A percentile compares a stretch with the other conserved stretches of the same genome.
phyloP scores from a whole-genome alignment of 2,797 vertebrate genomes.

The Enteromius unitaeniatus region DNA sequence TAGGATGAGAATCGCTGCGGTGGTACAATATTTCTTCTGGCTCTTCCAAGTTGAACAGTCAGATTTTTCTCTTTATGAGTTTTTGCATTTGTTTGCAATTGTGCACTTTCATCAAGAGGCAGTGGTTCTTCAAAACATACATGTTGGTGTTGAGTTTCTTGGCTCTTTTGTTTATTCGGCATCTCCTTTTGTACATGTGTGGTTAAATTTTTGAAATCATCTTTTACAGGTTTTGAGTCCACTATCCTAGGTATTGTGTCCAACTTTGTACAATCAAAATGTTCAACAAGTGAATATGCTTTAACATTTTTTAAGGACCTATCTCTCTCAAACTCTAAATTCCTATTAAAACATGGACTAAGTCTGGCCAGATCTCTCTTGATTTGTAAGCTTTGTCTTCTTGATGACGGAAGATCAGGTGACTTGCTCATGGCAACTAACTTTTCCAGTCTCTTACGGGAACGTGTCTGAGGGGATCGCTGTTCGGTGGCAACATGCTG shows the following conservation, averaged over 20 bases:
- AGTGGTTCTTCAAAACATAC: not conserved
- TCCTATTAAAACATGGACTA: conserved; percentile 79
- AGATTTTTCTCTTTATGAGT: not conserved
- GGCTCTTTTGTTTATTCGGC: conserved; percentile 11
- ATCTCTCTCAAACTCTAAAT: conserved; percentile 45
- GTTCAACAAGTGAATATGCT: conserved; percentile 1
- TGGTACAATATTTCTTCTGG: conserved; percentile 85
- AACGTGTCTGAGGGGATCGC: conserved; percentile 89
- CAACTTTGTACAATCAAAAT: not conserved
- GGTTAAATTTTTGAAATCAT: conserved; percentile 60
- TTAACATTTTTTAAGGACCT: conserved; percentile 8
- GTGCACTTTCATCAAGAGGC: conserved; percentile 4
- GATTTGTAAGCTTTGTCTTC: conserved; percentile 86
- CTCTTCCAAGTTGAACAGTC: conserved; percentile 73
- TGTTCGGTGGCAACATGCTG: conserved; percentile 84
- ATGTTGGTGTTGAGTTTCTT: conserved; percentile 25
- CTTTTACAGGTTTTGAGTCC: conserved; percentile 56
- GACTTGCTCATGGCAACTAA: conserved; percentile 80
- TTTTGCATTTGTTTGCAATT: not conserved
- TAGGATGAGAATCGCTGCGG: conserved; percentile 90
- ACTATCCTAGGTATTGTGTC: conserved; percentile 51
- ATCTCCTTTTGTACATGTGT: conserved; percentile 56
- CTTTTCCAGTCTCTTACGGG: conserved; percentile 85
- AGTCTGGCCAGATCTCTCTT: conserved; percentile 88
- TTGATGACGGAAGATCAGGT: conserved; percentile 79